Conservation (phyloP, 2,888 invertebrate genomes). For the Acanthosepion esculentum region DNA sequence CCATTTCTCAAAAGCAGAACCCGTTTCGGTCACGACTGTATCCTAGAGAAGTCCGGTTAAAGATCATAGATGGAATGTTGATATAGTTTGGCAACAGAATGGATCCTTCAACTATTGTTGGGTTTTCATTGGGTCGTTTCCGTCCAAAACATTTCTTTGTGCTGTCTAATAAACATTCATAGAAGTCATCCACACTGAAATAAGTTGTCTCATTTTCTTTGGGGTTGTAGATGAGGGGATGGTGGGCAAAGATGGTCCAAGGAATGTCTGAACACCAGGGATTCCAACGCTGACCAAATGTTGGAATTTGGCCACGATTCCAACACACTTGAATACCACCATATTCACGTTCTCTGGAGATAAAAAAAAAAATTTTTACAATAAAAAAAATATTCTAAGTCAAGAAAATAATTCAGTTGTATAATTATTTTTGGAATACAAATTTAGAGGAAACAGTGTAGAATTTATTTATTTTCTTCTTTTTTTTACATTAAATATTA, state of each 20-base stretch:
- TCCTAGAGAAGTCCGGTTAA: conserved; percentile 88
- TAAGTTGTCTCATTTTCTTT: conserved; percentile 73
- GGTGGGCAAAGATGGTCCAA: conserved; percentile 85
- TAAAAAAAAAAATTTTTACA: background rate
- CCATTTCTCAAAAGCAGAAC: conserved; percentile 79
- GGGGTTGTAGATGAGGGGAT: conserved; percentile 79
- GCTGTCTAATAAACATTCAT: conserved; percentile 68
- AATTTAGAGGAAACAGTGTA: too few relatives aligned
- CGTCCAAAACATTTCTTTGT: conserved; percentile 62
- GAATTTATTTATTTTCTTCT: too few relatives aligned
- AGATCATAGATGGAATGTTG: conserved; percentile 84
- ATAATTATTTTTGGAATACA: too few relatives aligned
- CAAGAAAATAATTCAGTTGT: too few relatives aligned
- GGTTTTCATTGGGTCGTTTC: conserved; percentile 64
- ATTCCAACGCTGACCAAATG: conserved; percentile 83
- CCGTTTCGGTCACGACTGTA: conserved; percentile 91
- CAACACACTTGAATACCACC: conserved; percentile 85
- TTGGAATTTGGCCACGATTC: conserved; percentile 83
- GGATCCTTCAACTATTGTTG: conserved; percentile 67
- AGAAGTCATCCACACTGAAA: conserved; percentile 76
- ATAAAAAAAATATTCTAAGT: too few relatives aligned
- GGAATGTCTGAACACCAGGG: conserved; percentile 87
- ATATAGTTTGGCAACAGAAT: conserved; percentile 88
- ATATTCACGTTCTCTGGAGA: conserved; percentile 82
- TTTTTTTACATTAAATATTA: too few relatives aligned